Conservation (phyloP, 2,113 vertebrate genomes). For the Notiomystis cincta region DNA sequence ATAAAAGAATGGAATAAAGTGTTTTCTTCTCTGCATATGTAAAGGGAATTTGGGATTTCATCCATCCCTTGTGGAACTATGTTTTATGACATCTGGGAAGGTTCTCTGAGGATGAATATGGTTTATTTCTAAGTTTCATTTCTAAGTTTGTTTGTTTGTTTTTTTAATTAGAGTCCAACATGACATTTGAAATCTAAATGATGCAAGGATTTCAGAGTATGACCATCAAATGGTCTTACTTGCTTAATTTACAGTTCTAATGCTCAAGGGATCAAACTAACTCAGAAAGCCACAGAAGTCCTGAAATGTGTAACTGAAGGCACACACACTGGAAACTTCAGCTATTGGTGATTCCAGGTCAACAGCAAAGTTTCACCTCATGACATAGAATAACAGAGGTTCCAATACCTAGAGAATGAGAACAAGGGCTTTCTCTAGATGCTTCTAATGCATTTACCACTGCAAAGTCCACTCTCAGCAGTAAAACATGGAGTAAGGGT, state of each 20-base stretch:
- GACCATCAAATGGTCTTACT: not conserved
- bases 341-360: not conserved
- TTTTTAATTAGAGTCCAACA: not conserved
- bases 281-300: not conserved
- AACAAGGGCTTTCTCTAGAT: not conserved
- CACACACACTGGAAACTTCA: not conserved
- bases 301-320: not conserved
- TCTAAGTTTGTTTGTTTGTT: not conserved
- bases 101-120: not conserved
- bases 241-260: not conserved
- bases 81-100: not conserved
- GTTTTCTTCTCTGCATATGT: not conserved
- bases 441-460: not conserved
- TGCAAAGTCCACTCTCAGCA: not conserved
- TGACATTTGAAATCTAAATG: not conserved
- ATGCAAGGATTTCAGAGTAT: not conserved
- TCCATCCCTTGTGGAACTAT: not conserved
- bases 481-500: not conserved
- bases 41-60: not conserved
- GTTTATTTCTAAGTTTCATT: not conserved
- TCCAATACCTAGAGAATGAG: not conserved
- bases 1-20: not conserved
- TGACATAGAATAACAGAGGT: not conserved
- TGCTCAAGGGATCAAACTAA: not conserved
- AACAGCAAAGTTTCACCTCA: not conserved